Conservation (phyloP, 2,113 vertebrate species). For the Orycteropus afer region DNA sequence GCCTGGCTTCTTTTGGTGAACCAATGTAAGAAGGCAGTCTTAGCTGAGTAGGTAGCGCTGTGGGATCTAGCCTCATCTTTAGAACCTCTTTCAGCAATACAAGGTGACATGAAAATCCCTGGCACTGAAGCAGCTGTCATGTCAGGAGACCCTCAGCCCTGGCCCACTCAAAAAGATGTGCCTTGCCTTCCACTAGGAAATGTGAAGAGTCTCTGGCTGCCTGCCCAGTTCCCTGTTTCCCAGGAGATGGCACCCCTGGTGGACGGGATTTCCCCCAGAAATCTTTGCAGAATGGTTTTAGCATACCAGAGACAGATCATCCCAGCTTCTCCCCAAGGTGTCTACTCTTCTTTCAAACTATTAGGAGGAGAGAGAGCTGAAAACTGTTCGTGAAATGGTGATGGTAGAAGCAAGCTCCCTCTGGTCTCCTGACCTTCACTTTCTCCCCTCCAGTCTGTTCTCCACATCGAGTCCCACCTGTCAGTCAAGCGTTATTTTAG, state of each 20-base stretch:
- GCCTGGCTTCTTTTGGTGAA: not conserved
- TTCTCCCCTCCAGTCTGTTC: accelerated
- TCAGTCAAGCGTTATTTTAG: too few relatives aligned
- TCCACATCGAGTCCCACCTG: too few relatives aligned
- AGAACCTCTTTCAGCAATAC: not conserved
- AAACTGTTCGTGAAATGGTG: not conserved
- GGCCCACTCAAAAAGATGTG: not conserved
- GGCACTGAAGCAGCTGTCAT: not conserved
- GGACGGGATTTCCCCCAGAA: not conserved
- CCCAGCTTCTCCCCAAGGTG: not conserved
- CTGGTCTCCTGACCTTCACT: accelerated
- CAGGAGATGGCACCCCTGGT: not conserved
- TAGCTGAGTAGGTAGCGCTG: not conserved
- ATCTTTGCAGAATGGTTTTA: not conserved
- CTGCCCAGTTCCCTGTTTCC: not conserved
- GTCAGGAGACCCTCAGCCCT: not conserved
- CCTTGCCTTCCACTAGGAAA: not conserved
- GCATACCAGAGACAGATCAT: not conserved
- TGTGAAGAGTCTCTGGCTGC: not conserved
- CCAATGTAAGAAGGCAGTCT: not conserved
- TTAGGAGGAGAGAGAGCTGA: not conserved
- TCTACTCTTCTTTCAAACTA: not conserved
- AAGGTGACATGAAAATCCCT: not conserved
- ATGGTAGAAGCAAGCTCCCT: not conserved
- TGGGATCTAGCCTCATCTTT: not conserved